Base-by-base conservation (phyloP, 2,888 invertebrate genomes). In the Eurytoma californica region DNA sequence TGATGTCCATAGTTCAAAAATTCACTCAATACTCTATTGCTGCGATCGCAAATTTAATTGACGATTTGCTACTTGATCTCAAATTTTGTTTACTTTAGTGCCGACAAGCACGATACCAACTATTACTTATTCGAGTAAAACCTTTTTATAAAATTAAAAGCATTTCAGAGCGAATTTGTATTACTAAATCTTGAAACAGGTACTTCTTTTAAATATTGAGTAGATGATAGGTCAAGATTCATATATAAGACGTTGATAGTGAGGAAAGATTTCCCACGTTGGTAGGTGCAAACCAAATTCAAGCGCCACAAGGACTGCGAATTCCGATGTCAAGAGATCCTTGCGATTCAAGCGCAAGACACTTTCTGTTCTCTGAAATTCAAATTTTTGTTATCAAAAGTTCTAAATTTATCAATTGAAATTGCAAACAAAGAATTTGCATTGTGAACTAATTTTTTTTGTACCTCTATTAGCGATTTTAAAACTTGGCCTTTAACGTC, bases 261-360 rank as follows among this genome's bases (percentile, higher is more conserved):
- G 98, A 14, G 98, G 97, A 91, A 96, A 94, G 83, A 98, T 94
- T 91, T 98, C 97, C 91, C 95, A 94, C 72, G 96, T 96, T 30
- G 97, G 97, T 83, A 98, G 93, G 91, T 97, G 97, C 77, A 99
- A 92, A 14, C 96, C 96, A 89, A 99, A 98, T 91, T 98, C 98
- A 80, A 99, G 92, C 3, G 98, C 97, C 69, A 98, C 97, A 73
- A 98, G 92, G 67, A 98, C 97, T 5, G 97, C 97, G 91, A 99
- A 98, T 91, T 99, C 98, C 78, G 97, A 97, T 51, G 95, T 93
- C 84, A 98, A 93, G 83, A 98, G 92, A 86, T 98, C 98, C 90
- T 96, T 97, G 58, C 97, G 94, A 91, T 96, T 97, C 84, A 98
- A 91, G 73, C 98, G 94, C 90, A 98, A 98, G 24, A 95, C 95